A percentile compares a stretch with the other conserved stretches of the same genome.
phyloP scores from a whole-genome alignment of 2,113 vertebrate genomes.

The Lasiurus cinereus region DNA sequence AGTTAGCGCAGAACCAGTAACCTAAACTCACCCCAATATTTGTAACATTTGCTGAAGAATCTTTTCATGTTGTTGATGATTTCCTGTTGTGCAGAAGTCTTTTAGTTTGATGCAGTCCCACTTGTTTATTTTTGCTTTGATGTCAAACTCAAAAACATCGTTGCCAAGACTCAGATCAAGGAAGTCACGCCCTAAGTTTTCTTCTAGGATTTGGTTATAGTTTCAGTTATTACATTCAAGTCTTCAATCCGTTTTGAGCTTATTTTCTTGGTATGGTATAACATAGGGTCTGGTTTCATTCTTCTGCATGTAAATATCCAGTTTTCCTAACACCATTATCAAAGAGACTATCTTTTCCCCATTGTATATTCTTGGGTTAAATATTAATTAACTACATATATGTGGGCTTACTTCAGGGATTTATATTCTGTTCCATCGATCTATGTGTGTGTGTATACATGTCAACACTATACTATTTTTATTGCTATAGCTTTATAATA shows the following conservation, averaged over 20 bases:
- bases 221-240: not conserved
- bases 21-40: conserved; percentile 15
- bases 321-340: not conserved
- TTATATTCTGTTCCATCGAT: not conserved
- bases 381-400: not conserved
- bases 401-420: not conserved
- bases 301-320: not conserved
- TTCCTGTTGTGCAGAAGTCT: not conserved
- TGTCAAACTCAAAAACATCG: not conserved
- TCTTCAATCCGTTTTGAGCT: not conserved
- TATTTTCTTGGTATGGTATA: not conserved
- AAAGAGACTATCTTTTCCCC: not conserved
- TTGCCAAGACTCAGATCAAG: not conserved
- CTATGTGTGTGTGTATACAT: not conserved
- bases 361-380: not conserved
- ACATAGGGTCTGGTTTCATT: not conserved
- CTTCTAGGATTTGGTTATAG: not conserved
- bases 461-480: not conserved
- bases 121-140: not conserved
- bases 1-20: not conserved
- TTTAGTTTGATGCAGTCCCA: not conserved
- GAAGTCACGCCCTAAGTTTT: not conserved
- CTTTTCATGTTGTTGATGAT: not conserved
- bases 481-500: not conserved
- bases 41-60: conserved; percentile 10